These are phyloP conservation scores for Luperina nickerlii DNA, from an alignment of 2,888 invertebrate species.

Conservation along the genomic window DNA sequence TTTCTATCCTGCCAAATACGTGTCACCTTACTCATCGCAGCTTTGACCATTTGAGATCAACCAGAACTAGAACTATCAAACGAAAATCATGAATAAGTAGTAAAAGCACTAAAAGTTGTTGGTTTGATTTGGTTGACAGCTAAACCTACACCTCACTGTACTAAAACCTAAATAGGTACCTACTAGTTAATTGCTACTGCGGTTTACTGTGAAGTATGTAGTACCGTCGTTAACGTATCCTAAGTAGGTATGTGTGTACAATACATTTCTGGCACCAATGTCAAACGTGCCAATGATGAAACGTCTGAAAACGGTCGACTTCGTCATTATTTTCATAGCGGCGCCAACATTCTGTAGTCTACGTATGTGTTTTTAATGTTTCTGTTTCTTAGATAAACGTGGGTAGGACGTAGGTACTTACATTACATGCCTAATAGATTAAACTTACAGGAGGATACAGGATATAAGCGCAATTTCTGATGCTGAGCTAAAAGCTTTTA, in stretches of 20 bases:
- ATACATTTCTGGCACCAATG: constrained; percentile 36
- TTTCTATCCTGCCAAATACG: background rate
- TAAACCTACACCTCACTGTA: background rate
- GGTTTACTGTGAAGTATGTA: background rate
- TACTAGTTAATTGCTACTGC: background rate
- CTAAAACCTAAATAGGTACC: background rate
- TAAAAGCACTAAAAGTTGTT: background rate
- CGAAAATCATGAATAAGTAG: background rate
- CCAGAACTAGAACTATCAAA: background rate
- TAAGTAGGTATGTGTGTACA: background rate
- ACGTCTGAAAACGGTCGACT: constrained; percentile 16
- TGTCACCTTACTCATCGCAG: background rate
- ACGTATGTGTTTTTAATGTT: constrained; percentile 27
- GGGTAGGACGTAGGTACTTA: no score
- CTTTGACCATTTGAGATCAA: background rate
- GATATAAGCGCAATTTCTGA: no score
- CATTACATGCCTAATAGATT: no score
- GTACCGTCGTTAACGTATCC: background rate
- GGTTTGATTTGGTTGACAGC: background rate
- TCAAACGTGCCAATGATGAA: constrained; percentile 44
- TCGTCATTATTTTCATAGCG: constrained; percentile 40
- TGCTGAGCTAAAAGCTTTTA: no score
- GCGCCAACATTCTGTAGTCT: constrained; percentile 39
- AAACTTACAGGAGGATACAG: no score
- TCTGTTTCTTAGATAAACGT: constrained; percentile 8